These are phyloP conservation scores for Apodemus agrarius DNA, from an alignment of 2,797 vertebrate genomes.

Conservation along the genomic window DNA sequence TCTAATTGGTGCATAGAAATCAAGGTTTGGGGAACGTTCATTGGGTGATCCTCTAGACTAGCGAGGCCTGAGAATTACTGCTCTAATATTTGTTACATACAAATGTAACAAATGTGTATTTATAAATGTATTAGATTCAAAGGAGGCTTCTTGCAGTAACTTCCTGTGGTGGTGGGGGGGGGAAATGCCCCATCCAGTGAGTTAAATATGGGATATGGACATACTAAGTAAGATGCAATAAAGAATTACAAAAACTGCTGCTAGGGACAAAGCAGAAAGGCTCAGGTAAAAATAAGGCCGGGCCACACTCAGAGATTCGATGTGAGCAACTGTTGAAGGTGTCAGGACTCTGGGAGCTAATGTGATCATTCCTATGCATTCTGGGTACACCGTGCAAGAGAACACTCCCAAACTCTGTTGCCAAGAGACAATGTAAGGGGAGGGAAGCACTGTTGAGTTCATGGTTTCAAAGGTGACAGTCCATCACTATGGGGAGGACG, in stretches of 20 bases:
- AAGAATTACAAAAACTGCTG: background rate
- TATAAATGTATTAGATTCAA: background rate
- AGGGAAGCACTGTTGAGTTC: background rate
- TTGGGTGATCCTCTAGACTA: background rate
- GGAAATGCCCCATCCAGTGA: background rate
- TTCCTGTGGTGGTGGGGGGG: too few species aligned
- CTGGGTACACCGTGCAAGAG: background rate
- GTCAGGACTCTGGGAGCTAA: background rate
- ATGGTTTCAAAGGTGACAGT: background rate
- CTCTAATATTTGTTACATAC: background rate
- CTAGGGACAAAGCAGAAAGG: slow-evolving; percentile 7
- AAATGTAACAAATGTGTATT: background rate
- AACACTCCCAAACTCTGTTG: background rate
- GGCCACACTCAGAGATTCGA: background rate
- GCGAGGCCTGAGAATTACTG: slow-evolving; percentile 29
- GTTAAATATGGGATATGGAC: background rate
- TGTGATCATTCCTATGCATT: background rate
- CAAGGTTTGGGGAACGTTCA: background rate
- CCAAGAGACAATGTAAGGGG: background rate
- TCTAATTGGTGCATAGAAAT: background rate
- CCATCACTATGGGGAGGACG: background rate
- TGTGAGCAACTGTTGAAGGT: background rate
- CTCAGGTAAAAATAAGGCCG: background rate
- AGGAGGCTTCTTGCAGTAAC: slow-evolving; percentile 11
- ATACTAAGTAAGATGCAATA: background rate